Conservation (phyloP, 1,140 invertebrate species). For the Rhagoletis pomonella region DNA sequence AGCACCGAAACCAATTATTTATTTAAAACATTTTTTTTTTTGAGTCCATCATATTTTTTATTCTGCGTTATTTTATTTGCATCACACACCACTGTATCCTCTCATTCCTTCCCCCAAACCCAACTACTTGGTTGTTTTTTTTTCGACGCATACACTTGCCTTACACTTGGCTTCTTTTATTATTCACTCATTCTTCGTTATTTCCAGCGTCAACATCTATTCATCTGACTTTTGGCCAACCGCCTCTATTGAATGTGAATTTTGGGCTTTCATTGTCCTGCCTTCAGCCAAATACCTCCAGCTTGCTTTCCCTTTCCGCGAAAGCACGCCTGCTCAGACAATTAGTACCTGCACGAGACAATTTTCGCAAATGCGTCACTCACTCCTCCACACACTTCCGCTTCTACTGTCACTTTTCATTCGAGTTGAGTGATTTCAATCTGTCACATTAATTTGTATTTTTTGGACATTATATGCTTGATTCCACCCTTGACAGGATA, state of each 20-base stretch:
- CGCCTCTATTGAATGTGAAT: constrained; percentile 21
- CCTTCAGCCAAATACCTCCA: neutral
- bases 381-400: neutral
- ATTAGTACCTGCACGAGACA: constrained; percentile 22
- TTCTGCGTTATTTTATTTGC: neutral
- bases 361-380: neutral
- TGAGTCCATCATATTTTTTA: neutral
- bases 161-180: constrained; percentile 41
- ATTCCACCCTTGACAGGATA: constrained; percentile 53
- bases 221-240: neutral
- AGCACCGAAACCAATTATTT: too few species aligned
- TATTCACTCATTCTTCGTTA: constrained; percentile 44
- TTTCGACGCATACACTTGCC: neutral
- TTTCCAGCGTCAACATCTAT: constrained; percentile 15
- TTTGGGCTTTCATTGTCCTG: neutral
- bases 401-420: constrained; percentile 69
- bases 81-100: neutral
- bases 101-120: neutral
- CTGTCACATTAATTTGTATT: constrained; percentile 64
- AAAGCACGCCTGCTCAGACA: neutral
- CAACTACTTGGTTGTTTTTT: neutral
- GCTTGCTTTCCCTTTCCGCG: neutral
- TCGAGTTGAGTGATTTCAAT: constrained; percentile 74
- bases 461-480: constrained; percentile 51
- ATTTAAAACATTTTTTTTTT: too few species aligned